Base-by-base conservation (phyloP, 2,888 invertebrate species). In the Dryadula phaetusa region DNA sequence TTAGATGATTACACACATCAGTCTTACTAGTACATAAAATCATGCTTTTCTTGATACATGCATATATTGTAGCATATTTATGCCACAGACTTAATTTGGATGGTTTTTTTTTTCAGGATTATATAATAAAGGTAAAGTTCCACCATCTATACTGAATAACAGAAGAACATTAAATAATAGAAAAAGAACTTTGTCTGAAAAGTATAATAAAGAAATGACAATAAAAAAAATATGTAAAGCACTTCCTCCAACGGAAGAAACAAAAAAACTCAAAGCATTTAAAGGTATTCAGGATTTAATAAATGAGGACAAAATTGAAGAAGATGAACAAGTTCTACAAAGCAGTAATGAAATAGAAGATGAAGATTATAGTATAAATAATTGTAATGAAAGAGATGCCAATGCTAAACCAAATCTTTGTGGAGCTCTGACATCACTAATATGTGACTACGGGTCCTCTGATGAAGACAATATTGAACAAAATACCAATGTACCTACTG, bases 401-500 rank as follows among this genome's bases (percentile, higher is more conserved):
- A 79, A 64, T 22, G 18, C 69, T 49, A 74, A 85, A 69, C 82
- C 84, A 67, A 69, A 75, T 32, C 79, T 94, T 8, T 94, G 94
- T 81, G 93, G 91, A 74, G 94, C 94, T 14, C 80, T 95, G 70
- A 92, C 93, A 52, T 90, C 91, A 64, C 83, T 95, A 25, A 94
- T 95, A 76, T 90, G 91, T 75, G 92, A 94, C 64, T 95, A 95
- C 86, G 90, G 84, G 54, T 91, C 92, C 66, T 93, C 94, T 67
- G 94, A 93, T 79, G 93, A 93, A 63, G 86, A 93, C 69, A 67
- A 64, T 47, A 75, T 69, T 65, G 22, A 71, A 62, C 64, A 70
- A 53, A 65, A 53, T 16, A 66, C 14, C 8, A 62, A 22, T n/a
- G 52, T 47, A 62, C 28, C 52, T 53, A 69, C 52, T 66, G 66